Conservation (phyloP, 2,888 invertebrate genomes). For the Stenoptilia bipunctidactyla region DNA sequence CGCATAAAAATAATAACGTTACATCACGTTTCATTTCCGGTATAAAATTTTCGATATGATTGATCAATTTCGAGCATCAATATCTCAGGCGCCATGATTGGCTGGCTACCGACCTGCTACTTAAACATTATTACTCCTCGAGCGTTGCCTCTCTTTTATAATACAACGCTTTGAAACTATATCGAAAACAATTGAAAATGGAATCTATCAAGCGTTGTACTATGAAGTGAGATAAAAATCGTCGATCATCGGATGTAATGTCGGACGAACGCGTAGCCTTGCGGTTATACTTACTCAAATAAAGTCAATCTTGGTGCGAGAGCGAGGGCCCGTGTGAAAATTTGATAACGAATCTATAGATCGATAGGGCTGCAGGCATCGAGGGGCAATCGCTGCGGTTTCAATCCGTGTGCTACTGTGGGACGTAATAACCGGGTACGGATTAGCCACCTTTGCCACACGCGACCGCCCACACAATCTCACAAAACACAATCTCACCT, state of each 20-base stretch:
- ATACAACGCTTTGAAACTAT: constrained; percentile 39
- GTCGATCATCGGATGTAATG: constrained; percentile 21
- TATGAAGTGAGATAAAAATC: constrained; percentile 30
- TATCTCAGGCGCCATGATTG: constrained; percentile 61
- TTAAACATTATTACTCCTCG: constrained; percentile 25
- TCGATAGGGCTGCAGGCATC: constrained; percentile 61
- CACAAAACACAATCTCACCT: not conserved
- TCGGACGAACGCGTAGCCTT: constrained; percentile 33
- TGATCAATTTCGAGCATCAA: constrained; percentile 69
- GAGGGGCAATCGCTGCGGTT: constrained; percentile 59
- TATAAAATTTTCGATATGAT: constrained; percentile 61
- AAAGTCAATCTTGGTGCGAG: constrained; percentile 65
- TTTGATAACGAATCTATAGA: constrained; percentile 68
- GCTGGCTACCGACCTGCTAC: constrained; percentile 47
- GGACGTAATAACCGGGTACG: constrained; percentile 54
- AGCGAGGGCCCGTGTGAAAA: constrained; percentile 65
- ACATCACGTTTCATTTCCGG: constrained; percentile 67
- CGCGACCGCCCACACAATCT: constrained; percentile 9
- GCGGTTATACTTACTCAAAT: constrained; percentile 67
- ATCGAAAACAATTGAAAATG: constrained; percentile 23
- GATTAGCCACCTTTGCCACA: constrained; percentile 37
- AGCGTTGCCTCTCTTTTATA: constrained; percentile 39
- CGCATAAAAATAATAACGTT: constrained; percentile 42
- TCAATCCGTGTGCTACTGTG: constrained; percentile 60
- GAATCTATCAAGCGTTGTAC: constrained; percentile 34